Percentiles rank a stretch among this genome's conserved stretches.
Conservation (phyloP, 2,888 invertebrate genomes). For the Halictus ligatus region DNA sequence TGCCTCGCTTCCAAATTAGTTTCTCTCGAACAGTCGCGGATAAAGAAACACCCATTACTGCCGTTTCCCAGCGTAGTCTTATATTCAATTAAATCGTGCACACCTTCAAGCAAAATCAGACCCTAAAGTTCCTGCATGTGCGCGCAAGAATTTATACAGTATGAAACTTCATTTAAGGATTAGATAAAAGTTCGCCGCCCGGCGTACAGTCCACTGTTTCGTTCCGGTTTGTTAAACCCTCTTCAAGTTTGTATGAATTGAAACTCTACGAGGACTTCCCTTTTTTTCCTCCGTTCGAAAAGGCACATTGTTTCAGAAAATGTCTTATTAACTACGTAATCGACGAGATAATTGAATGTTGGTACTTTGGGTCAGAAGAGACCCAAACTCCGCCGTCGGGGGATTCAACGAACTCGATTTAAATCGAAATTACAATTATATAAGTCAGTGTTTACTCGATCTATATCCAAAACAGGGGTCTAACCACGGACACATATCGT, state of each 20-base stretch:
- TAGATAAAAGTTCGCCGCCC: neutral
- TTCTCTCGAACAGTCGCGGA: constrained; percentile 11
- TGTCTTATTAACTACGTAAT: neutral
- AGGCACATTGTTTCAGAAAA: neutral
- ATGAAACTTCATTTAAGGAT: constrained; percentile 3
- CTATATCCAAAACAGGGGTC: too few relatives aligned
- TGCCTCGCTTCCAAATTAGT: constrained; percentile 25
- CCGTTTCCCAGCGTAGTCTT: constrained; percentile 4
- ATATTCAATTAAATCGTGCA: constrained; percentile 16
- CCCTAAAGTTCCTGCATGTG: constrained; percentile 9
- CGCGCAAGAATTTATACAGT: neutral
- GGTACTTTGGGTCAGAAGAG: too few relatives aligned
- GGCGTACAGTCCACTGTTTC: neutral
- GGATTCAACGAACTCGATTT: too few relatives aligned
- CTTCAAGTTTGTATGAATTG: neutral
- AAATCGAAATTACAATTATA: too few relatives aligned
- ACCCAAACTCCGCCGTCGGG: too few relatives aligned
- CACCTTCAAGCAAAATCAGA: constrained; percentile 8
- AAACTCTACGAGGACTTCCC: neutral
- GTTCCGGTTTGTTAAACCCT: neutral
- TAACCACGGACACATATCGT: too few relatives aligned
- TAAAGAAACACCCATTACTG: constrained; percentile 1
- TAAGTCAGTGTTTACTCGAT: too few relatives aligned
- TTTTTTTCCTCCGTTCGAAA: neutral
- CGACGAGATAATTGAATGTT: too few relatives aligned